A percentile compares a stretch with the other conserved stretches of the same genome.
These are phyloP conservation scores for Engraulis encrasicolus DNA, from an alignment of 2,113 vertebrate species.

Conservation along the genomic window DNA sequence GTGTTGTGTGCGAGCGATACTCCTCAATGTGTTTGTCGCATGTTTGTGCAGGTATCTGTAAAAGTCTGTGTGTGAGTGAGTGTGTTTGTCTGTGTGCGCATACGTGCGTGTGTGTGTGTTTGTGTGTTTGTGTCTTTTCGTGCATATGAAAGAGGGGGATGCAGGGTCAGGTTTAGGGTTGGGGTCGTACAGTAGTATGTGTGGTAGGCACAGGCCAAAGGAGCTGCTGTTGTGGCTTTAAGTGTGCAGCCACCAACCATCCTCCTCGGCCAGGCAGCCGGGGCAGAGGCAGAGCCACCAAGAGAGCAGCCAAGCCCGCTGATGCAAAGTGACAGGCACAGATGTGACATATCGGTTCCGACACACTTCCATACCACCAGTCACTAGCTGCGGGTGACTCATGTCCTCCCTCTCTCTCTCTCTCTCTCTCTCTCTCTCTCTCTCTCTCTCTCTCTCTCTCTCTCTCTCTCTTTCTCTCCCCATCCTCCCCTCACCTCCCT, in stretches of 20 bases:
- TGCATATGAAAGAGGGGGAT: too few species aligned
- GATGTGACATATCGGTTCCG: constrained; percentile 93
- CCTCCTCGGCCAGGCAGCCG: too few species aligned
- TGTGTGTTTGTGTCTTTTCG: too few species aligned
- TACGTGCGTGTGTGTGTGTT: too few species aligned
- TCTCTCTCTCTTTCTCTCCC: too few species aligned
- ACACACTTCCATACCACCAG: constrained; percentile 88
- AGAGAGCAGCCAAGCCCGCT: constrained; percentile 76
- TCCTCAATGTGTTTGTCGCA: neutral
- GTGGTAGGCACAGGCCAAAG: constrained; percentile 57
- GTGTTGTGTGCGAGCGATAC: too few species aligned
- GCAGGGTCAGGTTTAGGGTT: neutral
- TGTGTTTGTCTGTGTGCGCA: too few species aligned
- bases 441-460: constrained; percentile 45
- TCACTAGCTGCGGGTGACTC: constrained; percentile 90
- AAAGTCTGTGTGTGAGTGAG: too few species aligned
- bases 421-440: too few species aligned
- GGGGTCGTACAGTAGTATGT: neutral
- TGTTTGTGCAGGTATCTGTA: neutral
- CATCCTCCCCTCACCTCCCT: too few species aligned
- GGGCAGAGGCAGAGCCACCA: too few species aligned
- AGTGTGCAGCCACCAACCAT: too few species aligned
- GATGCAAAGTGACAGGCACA: constrained; percentile 89
- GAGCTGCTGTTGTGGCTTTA: constrained; percentile 76
- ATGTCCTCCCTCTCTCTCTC: constrained; percentile 79